Evolutionary conservation across 2,888 invertebrate genomes (phyloP).

Genomic region (Rhamnusium bicolor): DNA sequence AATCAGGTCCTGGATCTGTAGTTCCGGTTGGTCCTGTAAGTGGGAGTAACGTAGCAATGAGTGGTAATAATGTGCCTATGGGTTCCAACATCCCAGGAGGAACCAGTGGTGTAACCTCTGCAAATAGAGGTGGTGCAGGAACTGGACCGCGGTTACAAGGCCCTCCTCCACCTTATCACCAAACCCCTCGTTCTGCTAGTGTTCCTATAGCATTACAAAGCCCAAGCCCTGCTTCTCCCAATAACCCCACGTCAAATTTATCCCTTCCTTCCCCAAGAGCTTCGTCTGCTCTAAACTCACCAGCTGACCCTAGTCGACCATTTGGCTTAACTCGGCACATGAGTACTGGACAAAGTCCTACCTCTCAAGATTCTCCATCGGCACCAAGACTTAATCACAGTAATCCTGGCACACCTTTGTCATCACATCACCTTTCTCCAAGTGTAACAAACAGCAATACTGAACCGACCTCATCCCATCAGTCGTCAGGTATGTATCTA

Average conservation of each 20-base stretch:
- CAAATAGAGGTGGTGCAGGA: constrained; percentile 63
- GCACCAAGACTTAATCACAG: constrained; percentile 75
- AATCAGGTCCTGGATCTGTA: constrained; percentile 62
- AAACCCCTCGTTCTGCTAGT: constrained; percentile 81
- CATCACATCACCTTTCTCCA: constrained; percentile 75
- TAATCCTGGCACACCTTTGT: constrained; percentile 82
- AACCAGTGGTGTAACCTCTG: constrained; percentile 47
- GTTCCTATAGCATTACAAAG: constrained; percentile 83
- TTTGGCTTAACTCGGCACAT: constrained; percentile 72
- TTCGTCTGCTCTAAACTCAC: constrained; percentile 80
- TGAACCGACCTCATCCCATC: constrained; percentile 69
- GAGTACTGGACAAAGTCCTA: constrained; percentile 76
- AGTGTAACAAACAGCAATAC: constrained; percentile 71
- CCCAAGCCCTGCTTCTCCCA: constrained; percentile 82
- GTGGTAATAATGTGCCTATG: constrained; percentile 48
- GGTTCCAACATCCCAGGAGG: constrained; percentile 46
- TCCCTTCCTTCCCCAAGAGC: constrained; percentile 84
- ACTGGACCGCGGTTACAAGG: constrained; percentile 76
- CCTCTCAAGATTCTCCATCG: constrained; percentile 77
- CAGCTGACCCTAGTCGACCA: constrained; percentile 76
- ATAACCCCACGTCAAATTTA: constrained; percentile 80
- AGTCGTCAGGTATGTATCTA: constrained; percentile 68
- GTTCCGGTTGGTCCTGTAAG: constrained; percentile 61
- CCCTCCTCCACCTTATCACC: constrained; percentile 86
- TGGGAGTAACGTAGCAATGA: constrained; percentile 43